Evolutionary conservation across 2,797 vertebrate genomes (phyloP), one percentile per base, ranked within the genome.

Genomic region (Sebastolobus alascanus): DNA sequence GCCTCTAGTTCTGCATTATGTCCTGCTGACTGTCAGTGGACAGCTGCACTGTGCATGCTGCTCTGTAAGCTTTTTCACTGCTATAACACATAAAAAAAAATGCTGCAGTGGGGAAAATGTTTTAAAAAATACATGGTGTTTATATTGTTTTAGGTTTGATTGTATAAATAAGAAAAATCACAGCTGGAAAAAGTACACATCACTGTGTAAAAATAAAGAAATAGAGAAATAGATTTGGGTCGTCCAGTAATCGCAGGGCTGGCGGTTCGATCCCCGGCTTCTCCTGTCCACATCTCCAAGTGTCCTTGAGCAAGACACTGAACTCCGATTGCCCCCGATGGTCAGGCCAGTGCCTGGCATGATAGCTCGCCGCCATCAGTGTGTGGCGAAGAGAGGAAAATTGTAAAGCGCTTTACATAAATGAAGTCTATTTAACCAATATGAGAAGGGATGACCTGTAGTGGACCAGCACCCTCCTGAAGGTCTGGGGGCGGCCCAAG

Each of bases 1-100:
- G 10, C 81, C 60, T 38, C 33, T 58, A 59, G 31, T 56, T 68
- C 67, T 68, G 66, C 52, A 77, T 72, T 20, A 64, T 25, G 73
- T 75, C 66, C 71, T 65, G 75, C 63, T 81, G 80, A 73, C 79
- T 70, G 83, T 46, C 61, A 38, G 77, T 38, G 52, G 61, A 77
- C 75, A 25, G 59, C 61, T 12, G 37, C 61, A 22, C 37, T 52
- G 50, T 16, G 56, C 75, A 43, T 2, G 46, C 79, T 79, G 87
- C 81, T 82, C 75, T 60, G 75, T 50, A 37, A 75, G 56, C 83
- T 38, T 69, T 81, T 82, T 81, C 68, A 60, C 29, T 11, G 4
- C 27, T 61, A 29, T 55, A 73, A 68, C 38, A 69, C 75, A 78
- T 20, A 67, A 43, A 43, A 43, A 16, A 43, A 63, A 38, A 68